Base-by-base conservation (phyloP, 2,888 invertebrate species). In the Desoria tigrina region DNA sequence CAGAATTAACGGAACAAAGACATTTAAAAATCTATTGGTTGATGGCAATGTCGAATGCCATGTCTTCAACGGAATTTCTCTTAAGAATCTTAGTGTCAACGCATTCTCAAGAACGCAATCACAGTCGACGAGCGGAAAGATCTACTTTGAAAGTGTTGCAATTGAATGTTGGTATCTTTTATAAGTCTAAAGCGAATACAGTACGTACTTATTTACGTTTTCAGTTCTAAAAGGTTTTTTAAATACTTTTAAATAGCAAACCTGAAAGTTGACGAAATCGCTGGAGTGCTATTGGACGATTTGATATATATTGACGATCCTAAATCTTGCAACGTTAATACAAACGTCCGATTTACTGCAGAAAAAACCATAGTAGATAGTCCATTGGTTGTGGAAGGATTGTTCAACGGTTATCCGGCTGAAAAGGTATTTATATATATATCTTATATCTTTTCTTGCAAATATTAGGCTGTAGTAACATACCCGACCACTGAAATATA, bases 81-180 rank as follows among this genome's bases (percentile, higher is more conserved):
- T 74, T 7, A 32, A 14, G 14, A 53, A 66, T 18, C 37, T 74
- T 16, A 66, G 63, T 26, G 54, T 26, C 11, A 45, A 66, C 26
- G 71, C 65, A 7, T 61, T 74, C 11, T 74, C 71, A 1, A 68
- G 66, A 45, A 65, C 72, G 2, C 63, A 67, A n/a, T 14, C 64
- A n/a, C 74, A 74, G 55, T 23, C 16, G 14, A 27, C 73, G 1
- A 64, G 51, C 27, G 71, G 71, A 28, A 58, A 60, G 27, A 62
- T 69, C 56, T 58, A 27, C n/a, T 69, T 74, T 14, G n/a, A 58
- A 1, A 32, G 58, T 27, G 53, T 42, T 9, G 26, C 45, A n/a
- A 39, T 66, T 58, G 28, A 61, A 4, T 58, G 69, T 69, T 21
- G 11, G 32, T 7, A 32, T 32, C 11, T 7, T 32, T 32, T 32